Conservation (phyloP, 2,113 vertebrate genomes). For the Syngnathoides biaculeatus region DNA sequence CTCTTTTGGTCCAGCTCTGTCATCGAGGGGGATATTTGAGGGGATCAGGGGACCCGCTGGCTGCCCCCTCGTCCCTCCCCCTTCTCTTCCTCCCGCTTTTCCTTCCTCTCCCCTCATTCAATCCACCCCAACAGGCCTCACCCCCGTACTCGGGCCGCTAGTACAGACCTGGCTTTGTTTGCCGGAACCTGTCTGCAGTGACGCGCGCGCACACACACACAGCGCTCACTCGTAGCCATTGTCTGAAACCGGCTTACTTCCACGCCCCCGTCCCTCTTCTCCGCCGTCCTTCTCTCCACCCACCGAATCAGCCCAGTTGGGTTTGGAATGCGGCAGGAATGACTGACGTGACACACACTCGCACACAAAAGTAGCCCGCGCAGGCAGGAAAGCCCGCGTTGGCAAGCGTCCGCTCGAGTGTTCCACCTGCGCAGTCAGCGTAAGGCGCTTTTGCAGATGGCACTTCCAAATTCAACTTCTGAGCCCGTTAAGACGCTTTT, state of each 20-base stretch:
- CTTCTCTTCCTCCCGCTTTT: slow-evolving; percentile 43
- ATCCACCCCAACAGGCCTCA: slow-evolving; percentile 9
- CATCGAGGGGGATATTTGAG: slow-evolving; percentile 92
- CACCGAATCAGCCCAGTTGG: slow-evolving; percentile 70
- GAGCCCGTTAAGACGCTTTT: neutral
- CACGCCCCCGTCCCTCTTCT: slow-evolving; percentile 45
- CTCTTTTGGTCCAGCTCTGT: slow-evolving; percentile 79
- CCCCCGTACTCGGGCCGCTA: slow-evolving; percentile 76
- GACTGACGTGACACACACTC: slow-evolving; percentile 46
- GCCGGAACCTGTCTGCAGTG: slow-evolving; percentile 63
- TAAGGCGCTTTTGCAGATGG: neutral
- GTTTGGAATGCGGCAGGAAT: slow-evolving; percentile 69
- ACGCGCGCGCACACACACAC: slow-evolving; percentile 25
- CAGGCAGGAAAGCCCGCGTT: slow-evolving; percentile 41
- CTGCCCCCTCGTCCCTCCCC: slow-evolving; percentile 64
- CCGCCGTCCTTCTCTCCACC: slow-evolving; percentile 59
- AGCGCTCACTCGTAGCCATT: slow-evolving; percentile 61
- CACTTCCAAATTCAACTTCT: neutral
- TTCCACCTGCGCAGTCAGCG: slow-evolving; percentile 4
- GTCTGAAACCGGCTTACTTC: slow-evolving; percentile 71
- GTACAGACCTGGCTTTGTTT: slow-evolving; percentile 88
- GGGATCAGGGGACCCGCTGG: slow-evolving; percentile 77
- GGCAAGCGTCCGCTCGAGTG: slow-evolving; percentile 19
- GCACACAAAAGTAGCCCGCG: slow-evolving; percentile 27
- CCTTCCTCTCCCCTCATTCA: slow-evolving; percentile 18